phyloP scores from a whole-genome alignment of 2,888 invertebrate species.

The Anticlea derivata region DNA sequence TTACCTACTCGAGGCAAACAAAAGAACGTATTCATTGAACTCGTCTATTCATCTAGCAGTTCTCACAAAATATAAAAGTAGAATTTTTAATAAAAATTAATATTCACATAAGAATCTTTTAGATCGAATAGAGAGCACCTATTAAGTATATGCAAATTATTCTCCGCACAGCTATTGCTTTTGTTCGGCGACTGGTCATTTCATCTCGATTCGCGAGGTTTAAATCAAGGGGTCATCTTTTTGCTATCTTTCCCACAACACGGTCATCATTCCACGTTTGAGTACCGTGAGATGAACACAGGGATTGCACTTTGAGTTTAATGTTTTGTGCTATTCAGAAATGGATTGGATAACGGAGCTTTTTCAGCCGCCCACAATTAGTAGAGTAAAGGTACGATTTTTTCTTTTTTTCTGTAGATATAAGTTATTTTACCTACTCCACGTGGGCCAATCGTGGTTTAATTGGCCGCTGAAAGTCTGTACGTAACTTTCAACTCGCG shows the following conservation, averaged over 20 bases:
- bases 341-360: conserved; percentile 81
- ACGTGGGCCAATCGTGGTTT: no score
- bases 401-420: background rate
- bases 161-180: conserved; percentile 45
- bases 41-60: conserved; percentile 28
- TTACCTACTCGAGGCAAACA: background rate
- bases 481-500: no score
- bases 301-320: conserved; percentile 29
- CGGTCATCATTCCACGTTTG: conserved; percentile 62
- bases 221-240: conserved; percentile 72
- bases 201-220: conserved; percentile 74
- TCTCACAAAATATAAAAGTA: conserved; percentile 40
- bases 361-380: conserved; percentile 70
- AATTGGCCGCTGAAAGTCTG: no score
- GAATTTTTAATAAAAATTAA: conserved; percentile 45
- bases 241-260: conserved; percentile 67
- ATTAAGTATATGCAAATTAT: conserved; percentile 68
- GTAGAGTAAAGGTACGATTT: conserved; percentile 59
- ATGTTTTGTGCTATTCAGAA: conserved; percentile 25
- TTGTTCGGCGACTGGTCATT: conserved; percentile 68
- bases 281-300: conserved; percentile 68
- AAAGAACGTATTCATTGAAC: conserved; percentile 17
- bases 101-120: conserved; percentile 52
- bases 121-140: conserved; percentile 40
- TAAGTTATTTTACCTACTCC: no score